These are phyloP conservation scores for Zalophus californianus DNA, from an alignment of 2,797 vertebrate genomes.

Conservation along the genomic window DNA sequence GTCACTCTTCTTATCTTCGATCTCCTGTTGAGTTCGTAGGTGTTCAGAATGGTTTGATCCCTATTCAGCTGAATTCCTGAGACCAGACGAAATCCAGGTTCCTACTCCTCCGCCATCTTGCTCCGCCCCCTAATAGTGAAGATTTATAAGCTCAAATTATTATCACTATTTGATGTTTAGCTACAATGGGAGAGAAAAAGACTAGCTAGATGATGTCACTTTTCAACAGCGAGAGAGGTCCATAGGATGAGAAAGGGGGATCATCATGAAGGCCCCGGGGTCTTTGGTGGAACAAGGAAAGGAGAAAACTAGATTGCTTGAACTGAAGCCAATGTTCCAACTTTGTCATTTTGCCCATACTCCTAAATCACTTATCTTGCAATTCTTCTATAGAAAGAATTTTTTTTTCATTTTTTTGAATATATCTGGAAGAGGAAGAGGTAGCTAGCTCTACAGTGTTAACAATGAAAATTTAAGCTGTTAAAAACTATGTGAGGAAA, in stretches of 20 bases:
- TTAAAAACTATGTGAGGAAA: conserved; percentile 28
- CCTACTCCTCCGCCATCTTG: too few relatives aligned
- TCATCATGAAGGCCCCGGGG: neutral
- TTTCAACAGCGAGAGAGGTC: neutral
- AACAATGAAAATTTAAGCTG: neutral
- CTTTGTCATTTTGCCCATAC: neutral
- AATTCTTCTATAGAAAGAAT: neutral
- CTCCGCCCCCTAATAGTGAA: neutral
- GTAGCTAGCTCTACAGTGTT: neutral
- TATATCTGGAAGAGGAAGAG: neutral
- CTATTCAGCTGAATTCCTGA: too few relatives aligned
- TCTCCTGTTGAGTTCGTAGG: too few relatives aligned
- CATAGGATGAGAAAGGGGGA: neutral
- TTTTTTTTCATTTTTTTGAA: neutral
- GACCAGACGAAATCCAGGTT: too few relatives aligned
- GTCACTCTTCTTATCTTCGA: too few relatives aligned
- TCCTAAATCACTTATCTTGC: neutral
- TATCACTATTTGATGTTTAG: neutral
- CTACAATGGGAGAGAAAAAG: neutral
- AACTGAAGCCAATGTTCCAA: neutral
- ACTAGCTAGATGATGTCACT: neutral
- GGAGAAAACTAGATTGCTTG: neutral
- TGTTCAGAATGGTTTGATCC: too few relatives aligned
- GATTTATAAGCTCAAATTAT: neutral
- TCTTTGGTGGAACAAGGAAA: neutral